Evolutionary conservation across 92 coral and sea anemone genomes (phyloP).

Genomic region (Chrysogorgia sp.): DNA sequence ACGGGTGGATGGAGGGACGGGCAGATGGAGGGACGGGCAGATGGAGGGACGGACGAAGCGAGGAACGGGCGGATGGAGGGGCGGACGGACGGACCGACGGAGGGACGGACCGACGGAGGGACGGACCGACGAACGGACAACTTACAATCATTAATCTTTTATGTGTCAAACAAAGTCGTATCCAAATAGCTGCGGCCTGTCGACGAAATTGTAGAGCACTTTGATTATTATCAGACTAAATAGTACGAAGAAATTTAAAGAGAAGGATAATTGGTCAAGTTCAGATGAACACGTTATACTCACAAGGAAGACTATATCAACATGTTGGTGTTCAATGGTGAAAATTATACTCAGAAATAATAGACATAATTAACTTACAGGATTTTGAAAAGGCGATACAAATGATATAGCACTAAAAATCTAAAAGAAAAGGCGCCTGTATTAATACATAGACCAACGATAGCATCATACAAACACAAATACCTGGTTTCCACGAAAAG

Average conservation of each 20-base stretch:
- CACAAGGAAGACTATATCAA: too few relatives aligned
- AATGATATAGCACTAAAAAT: neutral
- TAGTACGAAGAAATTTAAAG: neutral
- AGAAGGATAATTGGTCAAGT: neutral
- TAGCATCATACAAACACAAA: too few relatives aligned
- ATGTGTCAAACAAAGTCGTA: conserved; percentile 71
- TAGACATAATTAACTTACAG: neutral
- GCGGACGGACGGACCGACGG: too few relatives aligned
- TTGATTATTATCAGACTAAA: conserved; percentile 34
- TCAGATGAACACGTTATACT: neutral
- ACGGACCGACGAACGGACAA: neutral
- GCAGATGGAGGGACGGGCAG: too few relatives aligned
- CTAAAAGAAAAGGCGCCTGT: neutral
- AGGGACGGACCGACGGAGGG: too few relatives aligned
- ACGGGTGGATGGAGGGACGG: too few relatives aligned
- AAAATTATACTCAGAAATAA: too few relatives aligned
- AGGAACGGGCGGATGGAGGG: neutral
- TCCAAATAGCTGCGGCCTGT: conserved; percentile 70
- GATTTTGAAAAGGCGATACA: neutral
- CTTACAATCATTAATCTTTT: conserved; percentile 82
- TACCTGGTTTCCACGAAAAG: too few relatives aligned
- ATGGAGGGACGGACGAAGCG: too few relatives aligned
- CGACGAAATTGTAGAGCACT: conserved; percentile 88
- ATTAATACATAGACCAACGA: too few relatives aligned
- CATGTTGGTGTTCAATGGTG: too few relatives aligned